Base-by-base conservation (phyloP, 2,888 invertebrate species). In the Pseudeuparius sepicola region DNA sequence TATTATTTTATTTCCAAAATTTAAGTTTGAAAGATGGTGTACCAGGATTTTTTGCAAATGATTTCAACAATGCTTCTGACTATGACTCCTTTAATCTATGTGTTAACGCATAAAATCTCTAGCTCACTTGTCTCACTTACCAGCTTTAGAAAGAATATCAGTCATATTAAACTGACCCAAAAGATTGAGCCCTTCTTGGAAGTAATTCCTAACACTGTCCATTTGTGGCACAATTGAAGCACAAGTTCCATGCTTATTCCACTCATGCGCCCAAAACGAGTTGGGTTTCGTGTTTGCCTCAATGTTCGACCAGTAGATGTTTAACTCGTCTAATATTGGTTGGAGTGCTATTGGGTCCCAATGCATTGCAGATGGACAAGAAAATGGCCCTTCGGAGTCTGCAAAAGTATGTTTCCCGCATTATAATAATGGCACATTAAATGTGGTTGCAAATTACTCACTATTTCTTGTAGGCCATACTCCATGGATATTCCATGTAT, bases 241-340 rank as follows among this genome's bases (percentile, higher is more conserved):
- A 53, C 87, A 87, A 1, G 85, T 84, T 7, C 20, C 87, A 55
- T 87, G 87, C 51, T 87, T 87, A 1, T 64, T 56, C 86, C 86
- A 87, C 57, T 87, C 87, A 51, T 87, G 85, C 37, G 73, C 65
- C 85, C 85, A 86, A 13, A 86, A 65, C 6, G 71, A 65, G 47
- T 75, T 61, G 2, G 56, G 52, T 13, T 59, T 52, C 0, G 62
- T 64, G 18, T 62, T 61, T 47, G 70, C 70, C 55, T 83, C 76
- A 36, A 87, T 64, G 48, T 84, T 81, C 1, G 75, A 71, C 88
- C 88, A 88, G 44, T 68, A 71, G 7, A 48, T 31, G 17, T 56
- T 47, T 24, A 62, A 41, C 23, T 58, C 55, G 14, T 45, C 36
- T 32, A 55, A 36, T 32, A 87, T 71, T 0, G 73, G 65, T 14